Percentiles rank a stretch among this genome's conserved stretches.
These are phyloP conservation scores for Tinea trinotella DNA, from an alignment of 2,888 invertebrate genomes.

Conservation along the genomic window DNA sequence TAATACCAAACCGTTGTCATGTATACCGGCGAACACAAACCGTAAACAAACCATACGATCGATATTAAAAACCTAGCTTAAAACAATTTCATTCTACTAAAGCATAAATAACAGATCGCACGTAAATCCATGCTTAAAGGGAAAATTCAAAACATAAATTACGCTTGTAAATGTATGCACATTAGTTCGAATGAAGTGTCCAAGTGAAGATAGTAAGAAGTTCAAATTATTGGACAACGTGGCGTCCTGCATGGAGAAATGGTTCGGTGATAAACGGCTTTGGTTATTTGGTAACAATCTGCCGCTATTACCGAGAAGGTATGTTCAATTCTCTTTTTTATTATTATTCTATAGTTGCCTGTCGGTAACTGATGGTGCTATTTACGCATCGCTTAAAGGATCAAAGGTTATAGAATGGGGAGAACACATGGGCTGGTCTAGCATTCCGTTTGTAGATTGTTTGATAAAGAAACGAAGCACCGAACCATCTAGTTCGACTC, in stretches of 20 bases:
- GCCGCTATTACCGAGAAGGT: conserved; percentile 88
- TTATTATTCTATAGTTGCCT: no score
- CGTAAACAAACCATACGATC: conserved; percentile 65
- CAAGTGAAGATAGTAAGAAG: conserved; percentile 26
- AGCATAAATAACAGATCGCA: conserved; percentile 24
- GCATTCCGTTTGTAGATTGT: no score
- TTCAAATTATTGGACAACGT: conserved; percentile 62
- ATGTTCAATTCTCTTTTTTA: no score
- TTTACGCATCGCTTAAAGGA: no score
- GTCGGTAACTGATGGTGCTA: no score
- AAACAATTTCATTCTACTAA: conserved; percentile 40
- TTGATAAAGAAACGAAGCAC: no score
- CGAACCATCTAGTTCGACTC: no score
- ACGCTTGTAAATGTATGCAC: neutral
- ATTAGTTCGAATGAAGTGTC: conserved; percentile 18
- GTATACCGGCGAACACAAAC: conserved; percentile 61
- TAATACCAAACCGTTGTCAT: conserved; percentile 51
- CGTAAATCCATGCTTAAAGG: neutral
- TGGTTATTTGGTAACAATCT: conserved; percentile 93
- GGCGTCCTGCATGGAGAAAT: conserved; percentile 88
- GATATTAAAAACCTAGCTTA: conserved; percentile 51
- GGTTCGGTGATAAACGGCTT: conserved; percentile 91
- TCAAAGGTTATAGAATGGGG: no score
- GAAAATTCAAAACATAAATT: neutral
- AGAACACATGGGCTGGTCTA: no score